A percentile compares a stretch with the other conserved stretches of the same genome.
These are phyloP conservation scores for Apodemus sylvaticus DNA, from an alignment of 2,113 vertebrate species.

Conservation along the genomic window DNA sequence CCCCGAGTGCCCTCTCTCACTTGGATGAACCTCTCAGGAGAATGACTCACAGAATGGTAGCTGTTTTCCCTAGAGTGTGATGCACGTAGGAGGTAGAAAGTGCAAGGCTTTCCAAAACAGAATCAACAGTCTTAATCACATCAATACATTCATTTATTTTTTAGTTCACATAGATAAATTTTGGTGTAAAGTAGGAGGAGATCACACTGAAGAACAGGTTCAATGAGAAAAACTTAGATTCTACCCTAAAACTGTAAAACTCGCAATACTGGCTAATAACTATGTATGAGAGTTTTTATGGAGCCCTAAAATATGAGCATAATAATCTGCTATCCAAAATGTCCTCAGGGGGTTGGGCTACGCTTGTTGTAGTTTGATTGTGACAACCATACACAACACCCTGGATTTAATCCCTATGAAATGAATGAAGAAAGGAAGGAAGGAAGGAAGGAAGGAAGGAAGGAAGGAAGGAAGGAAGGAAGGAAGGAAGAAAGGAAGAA, in stretches of 20 bases:
- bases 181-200: not conserved
- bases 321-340: not conserved
- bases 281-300: not conserved
- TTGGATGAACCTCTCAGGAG: not conserved
- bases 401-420: not conserved
- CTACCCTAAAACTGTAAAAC: constrained; percentile 16
- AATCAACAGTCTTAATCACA: not conserved
- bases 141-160: not conserved
- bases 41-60: not conserved
- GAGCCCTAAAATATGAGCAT: not conserved
- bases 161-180: not conserved
- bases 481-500: too few species aligned
- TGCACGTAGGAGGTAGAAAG: not conserved
- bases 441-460: not conserved
- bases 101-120: not conserved
- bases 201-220: not conserved
- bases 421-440: not conserved
- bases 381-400: not conserved
- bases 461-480: not conserved
- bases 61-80: not conserved
- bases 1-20: not conserved
- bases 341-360: not conserved
- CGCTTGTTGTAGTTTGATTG: not conserved
- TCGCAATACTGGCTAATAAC: not conserved
- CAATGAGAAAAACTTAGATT: not conserved